Conservation (phyloP, 2,113 vertebrate species). For the Forbesichthys agassizii region DNA sequence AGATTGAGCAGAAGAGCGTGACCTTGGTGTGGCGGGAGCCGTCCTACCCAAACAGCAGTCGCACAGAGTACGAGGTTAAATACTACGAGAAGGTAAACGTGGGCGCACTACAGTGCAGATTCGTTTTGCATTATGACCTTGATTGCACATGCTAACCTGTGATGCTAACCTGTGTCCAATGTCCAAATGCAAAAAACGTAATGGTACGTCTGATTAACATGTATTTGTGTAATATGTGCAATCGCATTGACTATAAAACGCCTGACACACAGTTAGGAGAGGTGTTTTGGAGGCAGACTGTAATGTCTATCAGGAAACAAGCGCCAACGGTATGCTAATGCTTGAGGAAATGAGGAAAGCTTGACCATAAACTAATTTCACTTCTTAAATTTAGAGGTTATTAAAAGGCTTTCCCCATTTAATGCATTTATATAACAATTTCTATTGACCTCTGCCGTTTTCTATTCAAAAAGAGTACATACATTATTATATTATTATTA, state of each 20-base stretch:
- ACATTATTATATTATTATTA: neutral
- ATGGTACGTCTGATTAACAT: neutral
- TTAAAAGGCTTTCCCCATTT: conserved; percentile 2
- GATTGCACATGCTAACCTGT: too few relatives aligned
- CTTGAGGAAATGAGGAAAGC: too few relatives aligned
- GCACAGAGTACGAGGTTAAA: conserved; percentile 91
- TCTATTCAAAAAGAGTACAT: neutral
- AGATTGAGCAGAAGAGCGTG: conserved; percentile 88
- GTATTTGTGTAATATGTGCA: neutral
- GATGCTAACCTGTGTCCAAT: neutral
- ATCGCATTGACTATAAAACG: neutral
- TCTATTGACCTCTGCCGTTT: neutral
- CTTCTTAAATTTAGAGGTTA: conserved; percentile 6
- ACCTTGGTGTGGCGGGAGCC: conserved; percentile 89
- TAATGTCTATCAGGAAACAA: conserved; percentile 11
- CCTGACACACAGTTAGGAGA: neutral
- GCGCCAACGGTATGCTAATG: conserved; percentile 24
- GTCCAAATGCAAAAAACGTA: neutral
- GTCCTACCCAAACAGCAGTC: conserved; percentile 73
- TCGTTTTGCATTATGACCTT: too few relatives aligned
- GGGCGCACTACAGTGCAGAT: neutral
- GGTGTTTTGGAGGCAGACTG: neutral
- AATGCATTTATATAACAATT: conserved; percentile 2
- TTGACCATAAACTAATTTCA: too few relatives aligned
- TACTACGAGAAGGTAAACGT: conserved; percentile 55